phyloP scores from a whole-genome alignment of 2,113 vertebrate species.

The Gymnorhina tibicen region DNA sequence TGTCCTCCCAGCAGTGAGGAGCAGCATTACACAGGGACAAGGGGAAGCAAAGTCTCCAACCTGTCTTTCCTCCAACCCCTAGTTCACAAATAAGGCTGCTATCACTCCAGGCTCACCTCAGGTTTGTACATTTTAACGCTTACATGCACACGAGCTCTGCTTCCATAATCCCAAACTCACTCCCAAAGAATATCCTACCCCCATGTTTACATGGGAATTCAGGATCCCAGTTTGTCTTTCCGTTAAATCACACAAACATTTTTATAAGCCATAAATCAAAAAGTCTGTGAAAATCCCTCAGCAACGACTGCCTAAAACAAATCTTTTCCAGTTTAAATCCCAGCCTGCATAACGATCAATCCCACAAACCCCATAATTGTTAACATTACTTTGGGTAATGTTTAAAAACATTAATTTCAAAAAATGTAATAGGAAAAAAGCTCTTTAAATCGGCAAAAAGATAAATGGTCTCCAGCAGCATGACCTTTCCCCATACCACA shows the following conservation, averaged over 20 bases:
- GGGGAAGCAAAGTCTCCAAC: background rate
- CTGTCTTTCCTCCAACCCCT: background rate
- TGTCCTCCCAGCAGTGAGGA: background rate
- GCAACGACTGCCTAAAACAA: background rate
- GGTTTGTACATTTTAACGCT: background rate
- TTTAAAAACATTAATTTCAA: slow-evolving; percentile 78
- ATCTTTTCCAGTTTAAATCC: slow-evolving; percentile 28
- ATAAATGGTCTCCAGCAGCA: slow-evolving; percentile 64
- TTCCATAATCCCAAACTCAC: background rate
- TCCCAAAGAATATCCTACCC: background rate
- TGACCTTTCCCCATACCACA: slow-evolving; percentile 64
- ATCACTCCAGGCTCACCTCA: background rate
- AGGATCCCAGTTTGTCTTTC: background rate
- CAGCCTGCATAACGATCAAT: slow-evolving; percentile 56
- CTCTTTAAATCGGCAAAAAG: slow-evolving; percentile 69
- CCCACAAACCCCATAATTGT: slow-evolving; percentile 67
- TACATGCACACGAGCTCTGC: fast-evolving
- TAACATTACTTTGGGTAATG: slow-evolving; percentile 70
- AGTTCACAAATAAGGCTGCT: background rate
- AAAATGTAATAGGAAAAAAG: slow-evolving; percentile 76
- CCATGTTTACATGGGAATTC: background rate
- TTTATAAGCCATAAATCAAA: background rate
- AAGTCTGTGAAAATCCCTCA: background rate
- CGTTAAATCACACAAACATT: background rate
- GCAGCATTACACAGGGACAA: fast-evolving